Percentiles rank a stretch among this genome's conserved stretches.
Evolutionary conservation across 2,888 invertebrate species (phyloP).

Genomic region (Hedya salicella): DNA sequence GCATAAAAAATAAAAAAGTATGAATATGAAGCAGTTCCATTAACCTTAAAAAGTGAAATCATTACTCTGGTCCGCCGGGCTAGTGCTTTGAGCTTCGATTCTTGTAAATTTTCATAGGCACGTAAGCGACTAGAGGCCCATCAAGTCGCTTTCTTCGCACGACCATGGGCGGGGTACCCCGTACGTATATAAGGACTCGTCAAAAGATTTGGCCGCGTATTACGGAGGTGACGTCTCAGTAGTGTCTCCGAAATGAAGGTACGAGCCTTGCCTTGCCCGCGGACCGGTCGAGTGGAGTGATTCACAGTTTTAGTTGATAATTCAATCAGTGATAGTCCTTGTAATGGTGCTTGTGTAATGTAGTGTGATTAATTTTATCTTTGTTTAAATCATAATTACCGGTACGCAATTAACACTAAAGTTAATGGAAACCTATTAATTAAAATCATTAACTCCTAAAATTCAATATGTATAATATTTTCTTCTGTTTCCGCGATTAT

Average conservation of each 20-base stretch:
- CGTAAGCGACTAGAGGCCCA: slow-evolving; percentile 50
- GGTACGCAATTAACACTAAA: too few relatives aligned
- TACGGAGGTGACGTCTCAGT: slow-evolving; percentile 60
- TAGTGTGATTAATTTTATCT: too few relatives aligned
- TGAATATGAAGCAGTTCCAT: too few relatives aligned
- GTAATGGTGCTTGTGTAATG: slow-evolving; percentile 1
- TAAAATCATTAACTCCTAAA: too few relatives aligned
- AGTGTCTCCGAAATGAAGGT: slow-evolving; percentile 77
- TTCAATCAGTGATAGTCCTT: slow-evolving; percentile 14
- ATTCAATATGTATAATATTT: too few relatives aligned
- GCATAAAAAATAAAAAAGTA: too few relatives aligned
- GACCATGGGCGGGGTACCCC: slow-evolving; percentile 69
- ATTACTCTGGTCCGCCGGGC: too few relatives aligned
- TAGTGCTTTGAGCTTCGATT: too few relatives aligned
- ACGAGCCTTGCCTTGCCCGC: slow-evolving; percentile 52
- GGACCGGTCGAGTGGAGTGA: slow-evolving; percentile 32
- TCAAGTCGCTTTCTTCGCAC: slow-evolving; percentile 70
- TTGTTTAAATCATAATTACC: too few relatives aligned
- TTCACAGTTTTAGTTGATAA: slow-evolving; percentile 3
- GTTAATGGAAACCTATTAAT: too few relatives aligned
- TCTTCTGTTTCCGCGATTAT: too few relatives aligned
- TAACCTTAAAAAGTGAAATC: too few relatives aligned
- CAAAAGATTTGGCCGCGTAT: slow-evolving; percentile 63
- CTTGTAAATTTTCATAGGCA: not conserved
- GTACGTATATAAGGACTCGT: slow-evolving; percentile 69